Conservation (phyloP, 2,888 invertebrate species). For the Abrostola tripartita region DNA sequence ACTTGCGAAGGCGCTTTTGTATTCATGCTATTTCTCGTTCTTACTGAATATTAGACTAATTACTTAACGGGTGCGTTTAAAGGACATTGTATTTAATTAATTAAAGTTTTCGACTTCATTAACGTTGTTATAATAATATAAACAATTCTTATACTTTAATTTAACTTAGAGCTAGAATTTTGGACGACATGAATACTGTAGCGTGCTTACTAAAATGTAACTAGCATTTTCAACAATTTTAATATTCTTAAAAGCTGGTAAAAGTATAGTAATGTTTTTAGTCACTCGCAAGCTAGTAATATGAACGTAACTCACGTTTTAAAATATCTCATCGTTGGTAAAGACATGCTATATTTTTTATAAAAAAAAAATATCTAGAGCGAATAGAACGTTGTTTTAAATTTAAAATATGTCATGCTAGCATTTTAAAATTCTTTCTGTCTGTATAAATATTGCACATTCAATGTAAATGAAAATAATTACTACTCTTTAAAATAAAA, state of each 20-base stretch:
- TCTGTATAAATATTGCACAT: too few relatives aligned
- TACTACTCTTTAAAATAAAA: too few relatives aligned
- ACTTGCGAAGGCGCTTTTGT: too few relatives aligned
- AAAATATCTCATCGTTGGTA: conserved; percentile 8
- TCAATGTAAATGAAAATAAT: too few relatives aligned
- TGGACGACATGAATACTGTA: neutral
- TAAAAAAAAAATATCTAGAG: conserved; percentile 4
- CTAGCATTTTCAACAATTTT: conserved; percentile 1
- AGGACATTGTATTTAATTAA: too few relatives aligned
- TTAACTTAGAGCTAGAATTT: too few relatives aligned
- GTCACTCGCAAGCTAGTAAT: conserved; percentile 8
- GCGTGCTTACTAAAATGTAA: conserved; percentile 6
- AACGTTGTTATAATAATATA: too few relatives aligned
- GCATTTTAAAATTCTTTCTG: neutral
- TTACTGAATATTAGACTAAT: too few relatives aligned
- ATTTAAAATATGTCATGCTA: neutral
- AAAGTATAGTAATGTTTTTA: neutral
- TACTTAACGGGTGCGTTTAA: too few relatives aligned
- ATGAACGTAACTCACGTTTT: conserved; percentile 5
- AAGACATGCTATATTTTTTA: conserved; percentile 12
- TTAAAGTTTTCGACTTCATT: too few relatives aligned
- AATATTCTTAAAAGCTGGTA: conserved; percentile 5
- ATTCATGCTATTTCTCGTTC: too few relatives aligned
- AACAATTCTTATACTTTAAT: too few relatives aligned
- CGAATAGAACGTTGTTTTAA: neutral